Evolutionary conservation across 2,797 vertebrate species (phyloP).

Genomic region (Siniperca undulata): DNA sequence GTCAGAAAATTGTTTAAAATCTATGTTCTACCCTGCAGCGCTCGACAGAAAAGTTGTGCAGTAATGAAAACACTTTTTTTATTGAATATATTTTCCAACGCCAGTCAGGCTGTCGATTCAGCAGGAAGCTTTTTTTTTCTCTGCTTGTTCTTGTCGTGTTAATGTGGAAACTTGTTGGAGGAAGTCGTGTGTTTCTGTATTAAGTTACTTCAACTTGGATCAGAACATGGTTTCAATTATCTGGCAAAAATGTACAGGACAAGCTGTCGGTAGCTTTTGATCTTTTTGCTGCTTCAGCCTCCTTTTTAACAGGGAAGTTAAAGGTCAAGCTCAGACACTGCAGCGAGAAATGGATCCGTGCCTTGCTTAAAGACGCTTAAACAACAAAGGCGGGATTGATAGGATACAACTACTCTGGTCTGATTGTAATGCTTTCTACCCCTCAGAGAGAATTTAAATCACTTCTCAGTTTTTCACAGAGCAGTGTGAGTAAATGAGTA

Average conservation of each 20-base stretch:
- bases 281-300: background rate
- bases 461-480: background rate
- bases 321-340: background rate
- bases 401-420: background rate
- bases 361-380: background rate
- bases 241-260: background rate
- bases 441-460: background rate
- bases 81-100: background rate
- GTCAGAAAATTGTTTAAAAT: background rate
- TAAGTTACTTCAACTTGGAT: background rate
- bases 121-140: background rate
- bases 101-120: background rate
- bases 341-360: no score
- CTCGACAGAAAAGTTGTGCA: background rate
- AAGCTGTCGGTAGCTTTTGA: background rate
- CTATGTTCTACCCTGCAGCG: background rate
- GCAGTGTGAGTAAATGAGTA: background rate
- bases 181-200: background rate
- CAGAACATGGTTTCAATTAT: background rate
- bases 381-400: background rate
- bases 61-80: conserved; percentile 7
- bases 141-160: background rate
- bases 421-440: background rate
- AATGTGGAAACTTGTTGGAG: background rate
- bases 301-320: background rate